phyloP scores from a whole-genome alignment of 2,888 invertebrate species.

The Caenorhabditis sp. region DNA sequence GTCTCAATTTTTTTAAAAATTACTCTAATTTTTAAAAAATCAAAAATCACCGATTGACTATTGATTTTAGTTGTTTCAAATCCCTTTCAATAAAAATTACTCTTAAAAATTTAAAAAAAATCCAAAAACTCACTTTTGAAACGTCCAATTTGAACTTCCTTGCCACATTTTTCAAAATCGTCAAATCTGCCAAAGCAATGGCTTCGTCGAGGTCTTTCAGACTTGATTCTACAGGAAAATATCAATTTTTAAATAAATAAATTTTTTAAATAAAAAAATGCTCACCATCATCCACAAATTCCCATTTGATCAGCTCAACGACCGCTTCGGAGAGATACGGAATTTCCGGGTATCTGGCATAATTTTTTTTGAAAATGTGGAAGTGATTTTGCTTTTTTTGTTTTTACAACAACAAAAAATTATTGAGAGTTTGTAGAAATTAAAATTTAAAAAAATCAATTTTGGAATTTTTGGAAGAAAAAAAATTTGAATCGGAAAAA shows the following conservation, averaged over 20 bases:
- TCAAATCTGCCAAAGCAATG: slow-evolving; percentile 26
- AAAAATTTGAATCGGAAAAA: neutral
- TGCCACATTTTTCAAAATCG: slow-evolving; percentile 55
- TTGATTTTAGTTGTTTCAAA: too few species aligned
- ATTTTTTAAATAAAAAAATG: neutral
- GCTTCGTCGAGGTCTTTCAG: slow-evolving; percentile 44
- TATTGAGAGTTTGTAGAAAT: too few species aligned
- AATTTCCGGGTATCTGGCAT: slow-evolving; percentile 41
- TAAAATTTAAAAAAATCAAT: too few species aligned
- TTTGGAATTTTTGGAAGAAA: too few species aligned
- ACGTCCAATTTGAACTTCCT: slow-evolving; percentile 57
- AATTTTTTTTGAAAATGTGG: neutral
- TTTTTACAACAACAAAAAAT: too few species aligned
- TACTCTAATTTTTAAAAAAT: too few species aligned
- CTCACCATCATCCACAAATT: slow-evolving; percentile 48
- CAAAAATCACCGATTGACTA: too few species aligned
- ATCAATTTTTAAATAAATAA: too few species aligned
- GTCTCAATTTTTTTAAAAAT: neutral
- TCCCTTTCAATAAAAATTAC: neutral
- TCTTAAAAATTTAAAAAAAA: neutral
- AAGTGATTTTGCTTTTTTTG: too few species aligned
- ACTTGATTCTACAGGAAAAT: slow-evolving; percentile 42
- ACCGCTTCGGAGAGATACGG: slow-evolving; percentile 13
- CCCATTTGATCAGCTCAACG: slow-evolving; percentile 40
- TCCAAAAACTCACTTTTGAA: too few species aligned